Evolutionary conservation across 2,888 invertebrate genomes (phyloP).

Genomic region (Zaprionus obscuricornis): DNA sequence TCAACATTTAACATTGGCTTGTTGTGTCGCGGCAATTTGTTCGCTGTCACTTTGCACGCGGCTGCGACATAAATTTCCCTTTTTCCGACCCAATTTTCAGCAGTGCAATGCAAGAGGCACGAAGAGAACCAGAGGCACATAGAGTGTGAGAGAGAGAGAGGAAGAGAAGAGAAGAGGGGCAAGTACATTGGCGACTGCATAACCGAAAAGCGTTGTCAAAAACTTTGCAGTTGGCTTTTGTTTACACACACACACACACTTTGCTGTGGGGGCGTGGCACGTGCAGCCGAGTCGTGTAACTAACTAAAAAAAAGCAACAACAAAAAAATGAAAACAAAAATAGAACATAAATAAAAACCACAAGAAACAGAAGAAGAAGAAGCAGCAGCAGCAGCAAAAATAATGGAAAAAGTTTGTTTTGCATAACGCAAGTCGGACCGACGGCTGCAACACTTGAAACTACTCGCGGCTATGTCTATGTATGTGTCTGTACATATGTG

Average conservation of each 20-base stretch:
- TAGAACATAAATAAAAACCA: conserved; percentile 73
- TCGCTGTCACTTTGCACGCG: conserved; percentile 74
- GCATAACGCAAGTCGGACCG: conserved; percentile 54
- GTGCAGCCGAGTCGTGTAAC: conserved; percentile 56
- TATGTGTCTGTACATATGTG: conserved; percentile 16
- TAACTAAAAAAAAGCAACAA: conserved; percentile 47
- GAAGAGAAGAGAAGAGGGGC: background rate
- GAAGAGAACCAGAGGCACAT: background rate
- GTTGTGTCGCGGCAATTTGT: conserved; percentile 70
- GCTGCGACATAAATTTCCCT: conserved; percentile 75
- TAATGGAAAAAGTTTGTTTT: conserved; percentile 79
- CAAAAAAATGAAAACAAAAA: conserved; percentile 63
- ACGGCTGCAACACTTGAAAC: conserved; percentile 66
- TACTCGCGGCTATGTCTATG: conserved; percentile 11
- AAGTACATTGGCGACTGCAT: conserved; percentile 48
- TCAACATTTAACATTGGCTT: conserved; percentile 50
- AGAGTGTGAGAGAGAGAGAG: background rate
- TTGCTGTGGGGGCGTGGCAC: conserved; percentile 21
- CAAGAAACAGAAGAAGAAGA: conserved; percentile 45
- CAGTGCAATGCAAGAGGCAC: conserved; percentile 1
- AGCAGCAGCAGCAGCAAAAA: conserved; percentile 49
- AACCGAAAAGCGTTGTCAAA: conserved; percentile 70
- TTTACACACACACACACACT: conserved; percentile 64
- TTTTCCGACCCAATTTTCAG: conserved; percentile 69
- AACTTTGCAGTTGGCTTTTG: conserved; percentile 75